Base-by-base conservation (phyloP, 1,140 invertebrate genomes). In the Drosophila ananassae region DNA sequence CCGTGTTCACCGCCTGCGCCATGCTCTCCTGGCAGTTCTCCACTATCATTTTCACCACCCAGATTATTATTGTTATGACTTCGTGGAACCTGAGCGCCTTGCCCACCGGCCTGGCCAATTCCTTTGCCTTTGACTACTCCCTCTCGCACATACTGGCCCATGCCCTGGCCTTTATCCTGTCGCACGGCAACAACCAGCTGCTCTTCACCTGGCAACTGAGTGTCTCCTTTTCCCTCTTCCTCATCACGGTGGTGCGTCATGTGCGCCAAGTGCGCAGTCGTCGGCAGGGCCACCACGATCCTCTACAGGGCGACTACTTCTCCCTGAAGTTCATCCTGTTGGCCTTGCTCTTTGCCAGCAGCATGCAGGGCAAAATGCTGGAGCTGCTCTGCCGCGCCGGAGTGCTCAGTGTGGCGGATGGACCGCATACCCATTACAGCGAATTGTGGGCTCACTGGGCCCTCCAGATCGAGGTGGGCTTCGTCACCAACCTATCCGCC, bases 11-110 rank as follows among this genome's bases (percentile, higher is more conserved):
- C 24, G 80, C 90, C 5, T 63, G 79, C 22, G 79, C 90, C 1
- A 53, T 91, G 25, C 66, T 92, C 2, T 91, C 80, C 41, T 92
- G 91, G 91, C 80, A 91, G 56, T 92, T 91, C 61, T 92, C 91
- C 60, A 77, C 79, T 9, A 61, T 84, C 6, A 90, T 92, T 47
- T 92, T 91, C 51, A 73, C 85, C 34, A 89, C 91, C 2, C 91
- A 92, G 62, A 81, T 90, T 12, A 10, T 91, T 3, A 91, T 91
- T 44, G 57, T 92, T 41, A 87, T 90, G 77, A 63, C 68, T 6
- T 79, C 73, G 17, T 84, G 78, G 77, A 84, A 78, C 46, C 34
- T 73, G 3, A 75, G 73, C 66, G 44, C 60, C 0, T 41, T 89
- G 54, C 73, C 72, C 4, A 46, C 73, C 12, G 48, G 53, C 4